These are phyloP conservation scores for Cyclophora punctaria DNA, from an alignment of 2,888 invertebrate genomes.

Conservation along the genomic window DNA sequence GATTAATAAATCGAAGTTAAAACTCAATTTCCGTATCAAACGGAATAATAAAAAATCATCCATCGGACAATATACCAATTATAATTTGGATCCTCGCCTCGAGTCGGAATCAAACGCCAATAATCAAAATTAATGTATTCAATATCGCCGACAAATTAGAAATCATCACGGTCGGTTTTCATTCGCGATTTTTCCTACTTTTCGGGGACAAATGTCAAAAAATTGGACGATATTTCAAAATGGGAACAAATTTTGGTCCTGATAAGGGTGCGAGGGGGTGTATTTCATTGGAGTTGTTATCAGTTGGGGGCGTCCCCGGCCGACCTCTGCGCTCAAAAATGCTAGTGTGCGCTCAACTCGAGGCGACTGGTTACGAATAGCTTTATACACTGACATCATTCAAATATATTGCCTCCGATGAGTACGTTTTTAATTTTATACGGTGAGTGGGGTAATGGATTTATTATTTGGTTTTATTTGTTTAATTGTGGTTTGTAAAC, in stretches of 20 bases:
- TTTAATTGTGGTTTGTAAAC: too few species aligned
- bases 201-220: conserved; percentile 39
- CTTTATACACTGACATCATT: not conserved
- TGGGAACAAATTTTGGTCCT: conserved; percentile 44
- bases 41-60: not conserved
- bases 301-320: conserved; percentile 33
- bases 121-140: conserved; percentile 25
- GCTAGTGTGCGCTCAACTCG: conserved; percentile 13
- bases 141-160: conserved; percentile 23
- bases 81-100: conserved; percentile 7
- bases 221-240: conserved; percentile 57
- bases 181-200: conserved; percentile 25
- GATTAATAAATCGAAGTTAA: too few species aligned
- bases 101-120: conserved; percentile 20
- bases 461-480: too few species aligned
- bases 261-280: conserved; percentile 47
- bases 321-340: conserved; percentile 11
- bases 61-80: conserved; percentile 5
- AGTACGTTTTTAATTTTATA: too few species aligned
- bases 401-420: too few species aligned
- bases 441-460: too few species aligned
- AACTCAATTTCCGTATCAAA: conserved; percentile 2
- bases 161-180: conserved; percentile 17
- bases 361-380: conserved; percentile 4
- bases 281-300: conserved; percentile 65